These are phyloP conservation scores for Ciconia boyciana DNA, from an alignment of 2,113 vertebrate species.

Conservation along the genomic window DNA sequence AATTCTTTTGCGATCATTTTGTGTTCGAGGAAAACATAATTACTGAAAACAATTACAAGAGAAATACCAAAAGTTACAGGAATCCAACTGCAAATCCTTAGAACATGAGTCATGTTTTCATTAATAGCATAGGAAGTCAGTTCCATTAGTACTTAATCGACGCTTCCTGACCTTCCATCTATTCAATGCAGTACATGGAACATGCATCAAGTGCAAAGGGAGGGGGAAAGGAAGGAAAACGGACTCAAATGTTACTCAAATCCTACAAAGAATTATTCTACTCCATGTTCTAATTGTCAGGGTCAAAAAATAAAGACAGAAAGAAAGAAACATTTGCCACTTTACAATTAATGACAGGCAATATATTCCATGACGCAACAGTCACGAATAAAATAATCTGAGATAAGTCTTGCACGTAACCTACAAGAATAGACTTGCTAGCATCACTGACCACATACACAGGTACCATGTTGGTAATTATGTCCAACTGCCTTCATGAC, in stretches of 20 bases:
- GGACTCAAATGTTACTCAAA: neutral
- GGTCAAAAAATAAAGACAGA: neutral
- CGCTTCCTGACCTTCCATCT: neutral
- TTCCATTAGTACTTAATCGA: neutral
- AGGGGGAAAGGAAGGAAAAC: neutral
- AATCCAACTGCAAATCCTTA: constrained; percentile 35
- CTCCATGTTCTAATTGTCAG: neutral
- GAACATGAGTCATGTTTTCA: constrained; percentile 52
- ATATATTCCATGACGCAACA: neutral
- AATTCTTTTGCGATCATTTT: neutral
- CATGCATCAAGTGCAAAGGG: neutral
- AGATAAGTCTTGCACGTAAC: neutral
- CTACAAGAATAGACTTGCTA: neutral
- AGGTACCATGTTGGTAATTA: neutral
- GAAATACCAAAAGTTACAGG: constrained; percentile 36
- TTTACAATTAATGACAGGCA: neutral
- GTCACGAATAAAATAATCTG: neutral
- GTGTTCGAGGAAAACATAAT: constrained; percentile 13
- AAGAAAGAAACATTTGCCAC: neutral
- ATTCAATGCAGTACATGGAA: neutral
- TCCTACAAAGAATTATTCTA: neutral
- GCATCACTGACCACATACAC: neutral
- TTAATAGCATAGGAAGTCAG: constrained; percentile 44
- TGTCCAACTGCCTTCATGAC: neutral
- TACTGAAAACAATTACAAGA: constrained; percentile 27